Percentiles rank a stretch among this genome's conserved stretches.
Evolutionary conservation across 2,113 vertebrate species (phyloP).

Genomic region (Hassar affinis): DNA sequence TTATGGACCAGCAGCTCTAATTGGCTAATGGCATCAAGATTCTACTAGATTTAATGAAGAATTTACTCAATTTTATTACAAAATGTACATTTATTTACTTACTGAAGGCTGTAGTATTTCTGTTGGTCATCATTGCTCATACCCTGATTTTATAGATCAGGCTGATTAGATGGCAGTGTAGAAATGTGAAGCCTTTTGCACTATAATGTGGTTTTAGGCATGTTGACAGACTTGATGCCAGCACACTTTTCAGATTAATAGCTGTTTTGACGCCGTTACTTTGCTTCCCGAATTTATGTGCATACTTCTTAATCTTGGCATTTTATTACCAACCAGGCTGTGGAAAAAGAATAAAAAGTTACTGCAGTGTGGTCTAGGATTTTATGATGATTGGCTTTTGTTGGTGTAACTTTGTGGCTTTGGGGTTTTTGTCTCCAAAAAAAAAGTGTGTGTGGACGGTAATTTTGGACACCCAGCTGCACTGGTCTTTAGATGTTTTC

Average conservation of each 20-base stretch:
- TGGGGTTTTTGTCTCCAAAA: not conserved
- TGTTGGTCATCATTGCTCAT: constrained; percentile 31
- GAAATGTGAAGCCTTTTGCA: not conserved
- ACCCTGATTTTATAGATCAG: constrained; percentile 24
- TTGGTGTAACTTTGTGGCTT: constrained; percentile 9
- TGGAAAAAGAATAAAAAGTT: constrained; percentile 2
- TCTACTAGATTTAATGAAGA: constrained; percentile 21
- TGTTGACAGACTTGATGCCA: not conserved
- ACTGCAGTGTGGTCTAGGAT: not conserved
- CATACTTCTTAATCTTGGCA: constrained; percentile 11
- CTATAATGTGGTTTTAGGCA: not conserved
- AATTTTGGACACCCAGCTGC: not conserved
- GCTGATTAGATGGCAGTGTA: not conserved
- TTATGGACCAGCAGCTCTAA: not conserved
- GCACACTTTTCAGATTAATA: constrained; percentile 24
- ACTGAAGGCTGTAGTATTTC: not conserved
- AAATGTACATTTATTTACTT: not conserved
- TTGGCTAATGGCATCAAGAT: constrained; percentile 2
- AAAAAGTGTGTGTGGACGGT: not conserved
- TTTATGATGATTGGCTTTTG: not conserved
- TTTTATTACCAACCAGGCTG: constrained; percentile 24
- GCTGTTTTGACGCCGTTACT: constrained; percentile 18
- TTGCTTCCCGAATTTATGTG: constrained; percentile 11
- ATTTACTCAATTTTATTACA: not conserved
- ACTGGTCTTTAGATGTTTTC: not conserved